Evolutionary conservation across 2,888 invertebrate species (phyloP).

Genomic region (Drosophila macrospina): DNA sequence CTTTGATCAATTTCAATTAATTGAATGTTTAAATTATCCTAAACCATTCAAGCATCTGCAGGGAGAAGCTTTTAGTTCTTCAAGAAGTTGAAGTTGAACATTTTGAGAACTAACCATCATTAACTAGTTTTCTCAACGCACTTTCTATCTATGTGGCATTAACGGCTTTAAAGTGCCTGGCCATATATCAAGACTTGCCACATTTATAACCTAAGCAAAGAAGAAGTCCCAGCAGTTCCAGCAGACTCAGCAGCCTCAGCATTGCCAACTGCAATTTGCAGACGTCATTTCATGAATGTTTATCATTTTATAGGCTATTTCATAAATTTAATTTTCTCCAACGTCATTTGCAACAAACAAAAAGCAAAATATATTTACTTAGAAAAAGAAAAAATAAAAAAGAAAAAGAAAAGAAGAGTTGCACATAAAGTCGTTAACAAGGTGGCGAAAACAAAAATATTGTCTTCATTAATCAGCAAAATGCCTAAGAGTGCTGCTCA

Average conservation of each 20-base stretch:
- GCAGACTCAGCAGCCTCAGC: background rate
- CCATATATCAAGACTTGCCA: conserved; percentile 52
- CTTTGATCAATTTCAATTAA: background rate
- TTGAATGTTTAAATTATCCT: background rate
- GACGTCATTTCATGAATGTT: conserved; percentile 25
- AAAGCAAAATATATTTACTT: background rate
- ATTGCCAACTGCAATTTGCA: conserved; percentile 26
- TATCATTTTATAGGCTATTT: conserved; percentile 63
- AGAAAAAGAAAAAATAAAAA: background rate
- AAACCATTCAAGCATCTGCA: background rate
- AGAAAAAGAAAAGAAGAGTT: background rate
- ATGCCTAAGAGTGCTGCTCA: background rate
- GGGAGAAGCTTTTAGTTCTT: too few species aligned
- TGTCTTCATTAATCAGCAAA: conserved; percentile 69
- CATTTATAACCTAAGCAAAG: conserved; percentile 55
- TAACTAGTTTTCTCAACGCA: conserved; percentile 26
- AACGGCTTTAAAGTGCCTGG: conserved; percentile 30
- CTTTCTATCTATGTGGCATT: conserved; percentile 16
- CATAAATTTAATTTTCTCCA: conserved; percentile 66
- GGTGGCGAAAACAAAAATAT: conserved; percentile 45
- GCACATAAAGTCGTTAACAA: conserved; percentile 63
- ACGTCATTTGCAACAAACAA: conserved; percentile 37
- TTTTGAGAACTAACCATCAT: conserved; percentile 37
- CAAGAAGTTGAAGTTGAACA: conserved; percentile 12
- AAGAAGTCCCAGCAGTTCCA: background rate